Conservation (phyloP, 2,888 invertebrate genomes). For the Sinodicranocentrus sp. region DNA sequence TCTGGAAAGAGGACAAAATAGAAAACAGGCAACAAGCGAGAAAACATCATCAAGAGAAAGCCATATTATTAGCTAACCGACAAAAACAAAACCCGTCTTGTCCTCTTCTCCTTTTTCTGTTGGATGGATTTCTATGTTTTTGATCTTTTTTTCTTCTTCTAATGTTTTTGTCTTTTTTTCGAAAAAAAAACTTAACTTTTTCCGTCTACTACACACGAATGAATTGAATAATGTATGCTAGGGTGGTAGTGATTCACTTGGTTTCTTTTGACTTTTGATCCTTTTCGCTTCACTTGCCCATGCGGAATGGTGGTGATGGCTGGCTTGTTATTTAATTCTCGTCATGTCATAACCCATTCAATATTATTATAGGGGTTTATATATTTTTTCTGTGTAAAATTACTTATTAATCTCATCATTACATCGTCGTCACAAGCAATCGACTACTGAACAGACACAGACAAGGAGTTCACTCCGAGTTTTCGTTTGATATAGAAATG, state of each 20-base stretch:
- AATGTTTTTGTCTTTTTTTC: constrained; percentile 49
- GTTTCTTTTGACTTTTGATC: constrained; percentile 62
- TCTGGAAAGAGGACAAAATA: constrained; percentile 6
- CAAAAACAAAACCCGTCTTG: constrained; percentile 56
- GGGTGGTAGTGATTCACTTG: not conserved
- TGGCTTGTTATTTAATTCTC: constrained; percentile 38
- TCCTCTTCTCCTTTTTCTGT: constrained; percentile 23
- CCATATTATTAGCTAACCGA: constrained; percentile 34
- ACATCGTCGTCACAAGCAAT: constrained; percentile 34
- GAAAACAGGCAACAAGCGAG: constrained; percentile 24
- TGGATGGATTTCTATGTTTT: constrained; percentile 63
- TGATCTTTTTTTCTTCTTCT: constrained; percentile 38
- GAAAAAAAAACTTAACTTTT: constrained; percentile 53
- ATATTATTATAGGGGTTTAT: not conserved
- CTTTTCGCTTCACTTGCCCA: constrained; percentile 44
- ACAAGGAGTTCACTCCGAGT: not conserved
- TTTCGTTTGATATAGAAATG: not conserved
- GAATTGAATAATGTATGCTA: constrained; percentile 5
- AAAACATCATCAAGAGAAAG: constrained; percentile 15
- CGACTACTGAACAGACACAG: not conserved
- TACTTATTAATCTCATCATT: constrained; percentile 63
- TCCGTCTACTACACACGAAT: not conserved
- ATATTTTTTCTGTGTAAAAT: constrained; percentile 44
- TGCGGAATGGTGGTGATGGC: constrained; percentile 21
- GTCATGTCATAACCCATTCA: constrained; percentile 60